These are phyloP conservation scores for Bugulina stolonifera DNA, from an alignment of 2,888 invertebrate genomes.

Conservation along the genomic window DNA sequence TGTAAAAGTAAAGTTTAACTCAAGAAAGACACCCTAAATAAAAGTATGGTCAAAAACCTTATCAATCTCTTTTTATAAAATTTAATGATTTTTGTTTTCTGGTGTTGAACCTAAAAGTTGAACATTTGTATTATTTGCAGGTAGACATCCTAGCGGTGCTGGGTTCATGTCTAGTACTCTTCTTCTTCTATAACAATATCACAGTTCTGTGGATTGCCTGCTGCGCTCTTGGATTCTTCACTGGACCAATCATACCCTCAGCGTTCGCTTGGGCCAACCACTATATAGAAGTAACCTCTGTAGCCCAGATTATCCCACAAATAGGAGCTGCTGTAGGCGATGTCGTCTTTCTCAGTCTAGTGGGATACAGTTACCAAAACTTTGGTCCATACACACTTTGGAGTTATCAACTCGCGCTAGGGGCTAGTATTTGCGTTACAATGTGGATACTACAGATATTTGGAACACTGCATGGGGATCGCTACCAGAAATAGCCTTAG, in stretches of 20 bases:
- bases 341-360: background rate
- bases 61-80: too few relatives aligned
- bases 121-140: slow-evolving; percentile 30
- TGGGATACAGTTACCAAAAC: slow-evolving; percentile 4
- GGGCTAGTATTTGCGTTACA: background rate
- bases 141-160: slow-evolving; percentile 33
- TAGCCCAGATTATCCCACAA: background rate
- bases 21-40: too few relatives aligned
- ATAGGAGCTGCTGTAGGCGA: slow-evolving; percentile 15
- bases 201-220: slow-evolving; percentile 35
- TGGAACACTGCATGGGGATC: slow-evolving; percentile 3
- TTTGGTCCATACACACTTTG: slow-evolving; percentile 12
- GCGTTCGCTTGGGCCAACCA: slow-evolving; percentile 37
- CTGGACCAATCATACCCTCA: slow-evolving; percentile 35
- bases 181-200: slow-evolving; percentile 31
- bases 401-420: background rate
- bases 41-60: too few relatives aligned
- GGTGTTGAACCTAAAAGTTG: too few relatives aligned
- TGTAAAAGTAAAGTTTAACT: too few relatives aligned
- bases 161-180: slow-evolving; percentile 32
- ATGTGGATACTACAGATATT: background rate
- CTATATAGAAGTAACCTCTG: slow-evolving; percentile 32
- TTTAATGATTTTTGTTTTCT: too few relatives aligned
- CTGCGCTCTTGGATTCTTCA: slow-evolving; percentile 33
- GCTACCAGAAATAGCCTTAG: too few relatives aligned